These are phyloP conservation scores for Gallinago undulata DNA, from an alignment of 2,113 vertebrate species.

Conservation along the genomic window DNA sequence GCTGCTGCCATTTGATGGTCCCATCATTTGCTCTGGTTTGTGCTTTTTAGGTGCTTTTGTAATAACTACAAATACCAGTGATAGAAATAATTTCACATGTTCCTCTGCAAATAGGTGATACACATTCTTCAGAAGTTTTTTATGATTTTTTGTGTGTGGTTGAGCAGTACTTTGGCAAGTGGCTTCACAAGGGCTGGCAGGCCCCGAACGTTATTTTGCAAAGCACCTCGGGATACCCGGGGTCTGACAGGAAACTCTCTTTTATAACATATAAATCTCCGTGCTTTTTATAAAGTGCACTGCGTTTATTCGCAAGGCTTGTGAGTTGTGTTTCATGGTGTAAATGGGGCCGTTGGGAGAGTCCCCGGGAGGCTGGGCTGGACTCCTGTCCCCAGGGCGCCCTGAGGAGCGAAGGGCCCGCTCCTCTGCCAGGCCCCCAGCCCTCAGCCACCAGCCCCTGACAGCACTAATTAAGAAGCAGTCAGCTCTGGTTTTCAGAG, in stretches of 20 bases:
- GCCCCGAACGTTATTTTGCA: not conserved
- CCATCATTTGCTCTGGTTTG: not conserved
- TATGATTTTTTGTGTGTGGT: not conserved
- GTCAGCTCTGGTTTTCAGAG: slow-evolving; percentile 46
- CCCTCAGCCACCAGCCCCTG: not conserved
- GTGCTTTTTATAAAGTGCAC: not conserved
- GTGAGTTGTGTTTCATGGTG: not conserved
- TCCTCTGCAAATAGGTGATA: not conserved
- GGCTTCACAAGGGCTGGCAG: not conserved
- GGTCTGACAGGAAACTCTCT: not conserved
- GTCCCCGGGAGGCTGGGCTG: not conserved
- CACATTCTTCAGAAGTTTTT: not conserved
- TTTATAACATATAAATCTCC: not conserved
- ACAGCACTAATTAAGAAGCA: slow-evolving; percentile 43
- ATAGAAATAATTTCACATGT: rapidly evolving
- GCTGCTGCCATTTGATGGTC: rapidly evolving
- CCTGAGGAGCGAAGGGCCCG: not conserved
- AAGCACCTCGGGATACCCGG: not conserved
- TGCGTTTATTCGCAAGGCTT: not conserved
- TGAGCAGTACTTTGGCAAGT: not conserved
- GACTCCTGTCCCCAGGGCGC: not conserved
- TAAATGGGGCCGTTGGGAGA: not conserved
- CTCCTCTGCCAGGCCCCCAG: not conserved
- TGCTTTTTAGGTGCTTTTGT: not conserved
- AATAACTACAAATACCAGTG: not conserved